Percentiles rank a stretch among this genome's conserved stretches.
phyloP scores from a whole-genome alignment of 2,888 invertebrate genomes.

The Myopa testacea region DNA sequence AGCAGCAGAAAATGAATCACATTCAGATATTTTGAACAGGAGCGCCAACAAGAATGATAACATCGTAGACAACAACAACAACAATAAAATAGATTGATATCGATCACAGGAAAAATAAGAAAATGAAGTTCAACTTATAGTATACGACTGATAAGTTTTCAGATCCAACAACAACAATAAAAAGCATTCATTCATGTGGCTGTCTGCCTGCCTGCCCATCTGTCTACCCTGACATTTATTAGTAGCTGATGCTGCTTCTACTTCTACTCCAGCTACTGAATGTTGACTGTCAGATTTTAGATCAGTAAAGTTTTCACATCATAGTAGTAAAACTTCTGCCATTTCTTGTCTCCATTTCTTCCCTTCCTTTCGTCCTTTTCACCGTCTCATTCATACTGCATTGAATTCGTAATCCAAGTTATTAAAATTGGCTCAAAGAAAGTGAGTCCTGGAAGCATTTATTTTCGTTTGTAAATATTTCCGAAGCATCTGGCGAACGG shows the following conservation, averaged over 20 bases:
- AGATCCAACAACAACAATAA: neutral
- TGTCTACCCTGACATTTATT: neutral
- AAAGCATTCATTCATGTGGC: neutral
- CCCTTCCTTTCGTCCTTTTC: too few relatives aligned
- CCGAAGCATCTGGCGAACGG: too few relatives aligned
- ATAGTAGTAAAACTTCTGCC: neutral
- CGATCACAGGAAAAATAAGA: neutral
- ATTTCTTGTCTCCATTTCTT: neutral
- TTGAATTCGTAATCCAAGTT: too few relatives aligned
- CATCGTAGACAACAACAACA: neutral
- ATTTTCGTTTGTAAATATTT: too few relatives aligned
- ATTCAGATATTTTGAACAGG: neutral
- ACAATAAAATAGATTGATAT: neutral
- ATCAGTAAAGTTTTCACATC: neutral
- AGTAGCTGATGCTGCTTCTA: neutral
- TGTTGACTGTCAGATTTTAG: neutral
- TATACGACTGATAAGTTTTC: neutral
- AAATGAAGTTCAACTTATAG: neutral
- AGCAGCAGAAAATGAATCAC: neutral
- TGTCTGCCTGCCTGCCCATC: neutral
- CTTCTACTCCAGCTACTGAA: neutral
- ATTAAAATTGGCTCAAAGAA: too few relatives aligned
- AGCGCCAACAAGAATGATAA: neutral
- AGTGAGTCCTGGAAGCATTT: too few relatives aligned
- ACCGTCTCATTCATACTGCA: too few relatives aligned